A percentile compares a stretch with the other conserved stretches of the same genome.
Conservation (phyloP, 2,113 vertebrate genomes). For the Ctenodactylus gundi region DNA sequence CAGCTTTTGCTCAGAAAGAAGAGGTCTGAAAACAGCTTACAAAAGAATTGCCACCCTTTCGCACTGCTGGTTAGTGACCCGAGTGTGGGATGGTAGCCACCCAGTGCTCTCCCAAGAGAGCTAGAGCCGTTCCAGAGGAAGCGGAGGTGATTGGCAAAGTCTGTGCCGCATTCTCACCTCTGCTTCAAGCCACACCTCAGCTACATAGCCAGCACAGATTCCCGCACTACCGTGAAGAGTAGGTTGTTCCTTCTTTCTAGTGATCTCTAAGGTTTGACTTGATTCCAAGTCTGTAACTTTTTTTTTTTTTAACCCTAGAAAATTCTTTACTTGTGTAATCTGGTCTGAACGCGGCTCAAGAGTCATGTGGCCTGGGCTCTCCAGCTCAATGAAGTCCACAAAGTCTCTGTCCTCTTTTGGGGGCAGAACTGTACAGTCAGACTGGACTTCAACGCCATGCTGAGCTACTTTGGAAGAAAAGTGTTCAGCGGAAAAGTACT, state of each 20-base stretch:
- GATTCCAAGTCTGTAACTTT: neutral
- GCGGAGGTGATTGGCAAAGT: neutral
- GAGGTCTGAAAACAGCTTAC: constrained; percentile 5
- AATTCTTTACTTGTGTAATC: neutral
- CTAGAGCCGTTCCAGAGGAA: neutral
- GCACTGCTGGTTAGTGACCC: neutral
- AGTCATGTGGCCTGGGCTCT: neutral
- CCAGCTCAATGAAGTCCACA: neutral
- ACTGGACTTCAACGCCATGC: neutral
- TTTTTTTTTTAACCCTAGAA: neutral
- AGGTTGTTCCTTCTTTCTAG: neutral
- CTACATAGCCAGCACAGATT: fast-evolving
- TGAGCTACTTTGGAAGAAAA: neutral
- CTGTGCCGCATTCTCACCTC: neutral
- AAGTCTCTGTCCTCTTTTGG: too few relatives aligned
- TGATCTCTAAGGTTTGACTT: neutral
- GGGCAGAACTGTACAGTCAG: neutral
- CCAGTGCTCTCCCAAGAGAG: neutral
- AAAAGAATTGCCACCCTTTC: neutral
- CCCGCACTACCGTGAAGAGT: neutral
- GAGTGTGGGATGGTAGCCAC: neutral
- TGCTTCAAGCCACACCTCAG: neutral
- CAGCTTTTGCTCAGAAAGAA: constrained; percentile 31
- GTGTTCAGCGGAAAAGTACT: neutral
- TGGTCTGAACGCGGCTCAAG: neutral